Percentiles rank a stretch among this genome's conserved stretches.
phyloP scores from a whole-genome alignment of 2,797 vertebrate genomes.

The Macropodus opercularis region DNA sequence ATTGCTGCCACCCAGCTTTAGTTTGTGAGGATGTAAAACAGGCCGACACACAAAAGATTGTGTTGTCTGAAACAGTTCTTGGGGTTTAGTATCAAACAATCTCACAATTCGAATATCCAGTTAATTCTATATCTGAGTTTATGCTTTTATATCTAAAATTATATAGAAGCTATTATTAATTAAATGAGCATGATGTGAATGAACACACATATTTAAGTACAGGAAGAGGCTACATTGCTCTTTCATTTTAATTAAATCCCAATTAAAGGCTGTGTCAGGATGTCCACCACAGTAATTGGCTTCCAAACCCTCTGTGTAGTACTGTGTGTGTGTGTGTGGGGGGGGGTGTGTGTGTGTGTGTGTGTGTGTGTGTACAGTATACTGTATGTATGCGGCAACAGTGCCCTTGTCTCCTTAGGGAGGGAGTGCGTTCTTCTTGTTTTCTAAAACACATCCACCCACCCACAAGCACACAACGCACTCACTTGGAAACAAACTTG shows the following conservation, averaged over 20 bases:
- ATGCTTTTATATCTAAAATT: background rate
- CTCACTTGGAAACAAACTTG: slow-evolving; percentile 63
- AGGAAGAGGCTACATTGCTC: slow-evolving; percentile 28
- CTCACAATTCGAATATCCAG: too few species aligned
- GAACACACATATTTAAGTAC: slow-evolving; percentile 26
- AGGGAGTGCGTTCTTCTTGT: slow-evolving; percentile 73
- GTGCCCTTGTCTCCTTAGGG: slow-evolving; percentile 62
- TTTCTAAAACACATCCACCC: slow-evolving; percentile 55
- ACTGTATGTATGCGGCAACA: slow-evolving; percentile 38
- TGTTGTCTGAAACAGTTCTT: background rate
- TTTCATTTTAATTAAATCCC: slow-evolving; percentile 56
- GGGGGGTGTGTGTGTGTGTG: too few species aligned
- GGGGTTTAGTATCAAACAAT: background rate
- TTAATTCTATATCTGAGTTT: background rate
- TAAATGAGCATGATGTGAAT: slow-evolving; percentile 43
- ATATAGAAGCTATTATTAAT: slow-evolving; percentile 16
- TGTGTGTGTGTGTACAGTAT: too few species aligned
- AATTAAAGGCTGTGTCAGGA: slow-evolving; percentile 55
- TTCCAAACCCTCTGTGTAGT: slow-evolving; percentile 45
- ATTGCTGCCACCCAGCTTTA: background rate
- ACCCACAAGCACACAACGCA: slow-evolving; percentile 52
- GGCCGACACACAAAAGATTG: slow-evolving; percentile 5
- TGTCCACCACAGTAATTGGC: slow-evolving; percentile 64
- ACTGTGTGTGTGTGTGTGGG: slow-evolving; percentile 42
- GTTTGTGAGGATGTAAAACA: background rate